Conservation (phyloP, 2,888 invertebrate species). For the Drosophila emarginata region DNA sequence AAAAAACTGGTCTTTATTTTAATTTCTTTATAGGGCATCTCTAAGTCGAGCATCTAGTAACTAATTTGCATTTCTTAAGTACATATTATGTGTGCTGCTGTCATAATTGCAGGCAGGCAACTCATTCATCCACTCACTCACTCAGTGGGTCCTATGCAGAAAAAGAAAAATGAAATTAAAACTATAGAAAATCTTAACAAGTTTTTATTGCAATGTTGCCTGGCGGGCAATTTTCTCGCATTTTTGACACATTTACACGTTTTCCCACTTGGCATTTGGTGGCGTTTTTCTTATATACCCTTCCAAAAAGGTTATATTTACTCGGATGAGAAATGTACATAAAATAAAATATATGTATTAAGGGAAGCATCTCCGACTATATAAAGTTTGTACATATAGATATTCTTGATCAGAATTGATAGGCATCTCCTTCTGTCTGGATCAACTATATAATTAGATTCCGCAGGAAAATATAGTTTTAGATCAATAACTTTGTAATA, state of each 20-base stretch:
- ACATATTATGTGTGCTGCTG: constrained; percentile 9
- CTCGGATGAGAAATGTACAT: no score
- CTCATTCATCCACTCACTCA: constrained; percentile 2
- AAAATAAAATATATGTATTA: no score
- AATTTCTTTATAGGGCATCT: no score
- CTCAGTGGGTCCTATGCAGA: constrained; percentile 15
- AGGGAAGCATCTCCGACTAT: no score
- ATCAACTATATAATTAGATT: no score
- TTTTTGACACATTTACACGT: constrained; percentile 76
- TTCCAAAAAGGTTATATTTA: no score
- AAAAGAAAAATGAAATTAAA: constrained; percentile 6
- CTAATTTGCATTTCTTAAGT: constrained; percentile 57
- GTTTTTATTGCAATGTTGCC: constrained; percentile 6
- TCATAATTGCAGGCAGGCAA: constrained; percentile 15
- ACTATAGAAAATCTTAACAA: constrained; percentile 1
- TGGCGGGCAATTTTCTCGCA: constrained; percentile 47
- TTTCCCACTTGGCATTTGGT: constrained; percentile 48
- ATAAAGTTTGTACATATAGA: no score
- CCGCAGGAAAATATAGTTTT: no score
- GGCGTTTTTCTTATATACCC: no score
- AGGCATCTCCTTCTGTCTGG: no score
- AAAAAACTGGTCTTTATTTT: not conserved
- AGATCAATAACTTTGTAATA: no score
- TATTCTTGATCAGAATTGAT: no score
- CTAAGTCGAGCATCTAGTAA: not conserved